Percentiles rank a stretch among this genome's conserved stretches.
Evolutionary conservation across 2,888 invertebrate genomes (phyloP).

Genomic region (Drosophila merina): DNA sequence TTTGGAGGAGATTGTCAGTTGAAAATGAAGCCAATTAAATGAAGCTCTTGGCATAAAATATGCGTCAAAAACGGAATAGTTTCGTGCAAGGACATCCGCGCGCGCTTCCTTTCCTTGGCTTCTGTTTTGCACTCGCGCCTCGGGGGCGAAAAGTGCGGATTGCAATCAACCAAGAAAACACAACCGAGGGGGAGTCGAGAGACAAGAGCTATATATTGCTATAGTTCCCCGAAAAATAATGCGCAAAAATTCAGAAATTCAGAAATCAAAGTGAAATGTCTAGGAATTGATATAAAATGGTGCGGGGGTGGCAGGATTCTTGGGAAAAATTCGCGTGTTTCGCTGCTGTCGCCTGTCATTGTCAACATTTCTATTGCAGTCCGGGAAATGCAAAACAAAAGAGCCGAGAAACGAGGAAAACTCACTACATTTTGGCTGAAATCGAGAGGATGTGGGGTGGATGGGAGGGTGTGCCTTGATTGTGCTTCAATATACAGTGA

Average conservation of each 20-base stretch:
- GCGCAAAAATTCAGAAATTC: conserved; percentile 21
- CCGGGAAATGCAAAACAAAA: conserved; percentile 28
- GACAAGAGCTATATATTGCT: neutral
- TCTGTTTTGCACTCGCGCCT: neutral
- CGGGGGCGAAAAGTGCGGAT: conserved; percentile 1
- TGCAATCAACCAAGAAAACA: conserved; percentile 25
- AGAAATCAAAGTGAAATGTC: conserved; percentile 63
- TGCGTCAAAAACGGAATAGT: neutral
- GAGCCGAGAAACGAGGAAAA: conserved; percentile 1
- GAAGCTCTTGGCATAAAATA: neutral
- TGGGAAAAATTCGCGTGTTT: conserved; percentile 35
- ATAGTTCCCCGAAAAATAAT: conserved; percentile 17
- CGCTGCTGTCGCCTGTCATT: conserved; percentile 56
- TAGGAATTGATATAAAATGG: conserved; percentile 62
- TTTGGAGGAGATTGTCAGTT: neutral
- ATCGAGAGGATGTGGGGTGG: neutral
- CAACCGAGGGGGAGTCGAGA: conserved; percentile 15
- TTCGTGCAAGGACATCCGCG: neutral
- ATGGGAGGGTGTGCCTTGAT: too few species aligned
- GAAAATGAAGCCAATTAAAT: neutral
- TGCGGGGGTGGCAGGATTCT: neutral
- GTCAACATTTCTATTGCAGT: conserved; percentile 69
- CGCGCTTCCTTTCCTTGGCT: neutral
- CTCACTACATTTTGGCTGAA: conserved; percentile 20
- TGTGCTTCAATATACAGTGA: neutral